phyloP scores from a whole-genome alignment of 2,113 vertebrate species.

The Tichodroma muraria region DNA sequence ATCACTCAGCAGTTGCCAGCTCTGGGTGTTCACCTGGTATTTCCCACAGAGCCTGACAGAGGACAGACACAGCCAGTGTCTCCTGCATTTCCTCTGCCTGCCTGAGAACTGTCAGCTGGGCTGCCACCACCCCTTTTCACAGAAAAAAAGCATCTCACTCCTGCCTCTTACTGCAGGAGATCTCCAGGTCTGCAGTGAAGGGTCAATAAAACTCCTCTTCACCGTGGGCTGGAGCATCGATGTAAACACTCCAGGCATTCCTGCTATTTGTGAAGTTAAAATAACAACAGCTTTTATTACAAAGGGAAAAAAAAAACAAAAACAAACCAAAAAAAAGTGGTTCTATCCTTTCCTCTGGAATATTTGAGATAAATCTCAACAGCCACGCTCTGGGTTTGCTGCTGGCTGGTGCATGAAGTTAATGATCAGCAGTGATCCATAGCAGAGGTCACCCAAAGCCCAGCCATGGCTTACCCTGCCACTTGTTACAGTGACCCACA shows the following conservation, averaged over 20 bases:
- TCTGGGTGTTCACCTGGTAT: neutral
- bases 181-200: fast-evolving
- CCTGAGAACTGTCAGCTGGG: neutral
- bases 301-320: neutral
- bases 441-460: neutral
- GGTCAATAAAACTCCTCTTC: too few species aligned
- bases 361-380: neutral
- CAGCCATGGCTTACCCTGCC: neutral
- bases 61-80: neutral
- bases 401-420: neutral
- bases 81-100: neutral
- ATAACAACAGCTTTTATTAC: neutral
- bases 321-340: too few species aligned
- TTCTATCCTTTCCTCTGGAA: neutral
- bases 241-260: fast-evolving
- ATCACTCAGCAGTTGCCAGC: neutral
- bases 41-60: neutral
- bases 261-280: neutral
- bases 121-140: neutral
- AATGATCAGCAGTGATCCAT: neutral
- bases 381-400: neutral
- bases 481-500: neutral
- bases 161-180: neutral
- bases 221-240: fast-evolving
- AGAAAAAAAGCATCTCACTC: neutral